Evolutionary conservation across 2,888 invertebrate genomes (phyloP).

Genomic region (Chymomyza amoena): DNA sequence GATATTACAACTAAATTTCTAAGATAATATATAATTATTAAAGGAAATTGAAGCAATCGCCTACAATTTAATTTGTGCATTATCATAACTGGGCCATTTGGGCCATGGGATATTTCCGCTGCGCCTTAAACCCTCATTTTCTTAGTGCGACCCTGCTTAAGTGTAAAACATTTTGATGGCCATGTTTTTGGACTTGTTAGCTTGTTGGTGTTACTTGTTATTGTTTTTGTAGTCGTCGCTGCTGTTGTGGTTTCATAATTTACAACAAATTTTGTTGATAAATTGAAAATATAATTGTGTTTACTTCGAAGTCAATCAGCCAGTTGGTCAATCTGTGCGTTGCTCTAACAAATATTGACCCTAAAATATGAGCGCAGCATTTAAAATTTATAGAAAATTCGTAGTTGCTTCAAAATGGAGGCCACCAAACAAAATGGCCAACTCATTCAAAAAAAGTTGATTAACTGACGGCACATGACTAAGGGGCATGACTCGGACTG

Average conservation of each 20-base stretch:
- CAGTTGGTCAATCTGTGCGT: not conserved
- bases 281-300: constrained; percentile 54
- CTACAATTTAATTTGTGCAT: no score
- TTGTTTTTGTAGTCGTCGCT: not conserved
- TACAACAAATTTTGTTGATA: constrained; percentile 15
- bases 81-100: no score
- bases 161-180: not conserved
- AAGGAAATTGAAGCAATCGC: no score
- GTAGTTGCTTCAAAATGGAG: constrained; percentile 24
- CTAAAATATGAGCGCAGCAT: constrained; percentile 36
- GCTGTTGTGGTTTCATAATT: not conserved
- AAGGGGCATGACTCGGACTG: not conserved
- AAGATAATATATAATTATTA: no score
- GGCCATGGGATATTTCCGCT: no score
- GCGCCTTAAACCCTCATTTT: no score
- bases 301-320: constrained; percentile 48
- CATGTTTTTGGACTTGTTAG: not conserved
- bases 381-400: constrained; percentile 61
- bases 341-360: constrained; percentile 53
- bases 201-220: not conserved
- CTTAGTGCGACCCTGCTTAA: not conserved
- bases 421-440: not conserved
- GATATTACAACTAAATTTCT: no score
- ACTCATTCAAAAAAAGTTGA: not conserved
- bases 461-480: not conserved